Percentiles rank a stretch among this genome's conserved stretches.
These are phyloP conservation scores for Aurelia sp. DNA, from an alignment of 30 jellyfish, hydroid and myxozoan genomes.

Conservation along the genomic window DNA sequence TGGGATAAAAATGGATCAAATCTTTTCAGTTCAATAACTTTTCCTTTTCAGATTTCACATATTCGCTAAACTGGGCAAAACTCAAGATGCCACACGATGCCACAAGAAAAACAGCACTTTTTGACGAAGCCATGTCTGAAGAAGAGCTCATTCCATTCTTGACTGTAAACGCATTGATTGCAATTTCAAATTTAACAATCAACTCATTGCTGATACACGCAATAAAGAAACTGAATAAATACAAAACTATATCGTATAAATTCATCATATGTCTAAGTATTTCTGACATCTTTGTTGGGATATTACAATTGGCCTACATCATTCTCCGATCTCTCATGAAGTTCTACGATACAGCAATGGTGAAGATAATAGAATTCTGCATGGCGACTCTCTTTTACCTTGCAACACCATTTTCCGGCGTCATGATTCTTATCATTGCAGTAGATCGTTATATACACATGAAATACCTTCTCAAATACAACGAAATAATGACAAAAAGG, in stretches of 20 bases:
- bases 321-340: constrained; percentile 10
- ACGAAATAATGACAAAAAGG: constrained; percentile 25
- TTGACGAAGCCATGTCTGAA: constrained; percentile 14
- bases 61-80: too few species aligned
- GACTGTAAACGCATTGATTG: constrained; percentile 1
- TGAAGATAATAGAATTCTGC: background rate
- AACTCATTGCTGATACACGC: constrained; percentile 33
- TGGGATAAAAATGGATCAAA: too few species aligned
- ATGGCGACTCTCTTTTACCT: constrained; percentile 34
- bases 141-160: constrained; percentile 13
- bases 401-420: constrained; percentile 46
- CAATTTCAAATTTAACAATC: constrained; percentile 18
- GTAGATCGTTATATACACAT: constrained; percentile 62
- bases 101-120: constrained; percentile 6
- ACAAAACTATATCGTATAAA: background rate
- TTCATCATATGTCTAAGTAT: constrained; percentile 25
- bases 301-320: constrained; percentile 23
- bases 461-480: constrained; percentile 41
- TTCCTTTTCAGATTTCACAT: too few species aligned
- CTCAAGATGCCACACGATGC: too few species aligned
- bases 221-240: background rate
- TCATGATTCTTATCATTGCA: constrained; percentile 40
- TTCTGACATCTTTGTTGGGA: constrained; percentile 36
- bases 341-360: constrained; percentile 18
- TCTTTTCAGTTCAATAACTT: too few species aligned